phyloP scores from a whole-genome alignment of 2,797 vertebrate species.

The Leptodactylus fallax region DNA sequence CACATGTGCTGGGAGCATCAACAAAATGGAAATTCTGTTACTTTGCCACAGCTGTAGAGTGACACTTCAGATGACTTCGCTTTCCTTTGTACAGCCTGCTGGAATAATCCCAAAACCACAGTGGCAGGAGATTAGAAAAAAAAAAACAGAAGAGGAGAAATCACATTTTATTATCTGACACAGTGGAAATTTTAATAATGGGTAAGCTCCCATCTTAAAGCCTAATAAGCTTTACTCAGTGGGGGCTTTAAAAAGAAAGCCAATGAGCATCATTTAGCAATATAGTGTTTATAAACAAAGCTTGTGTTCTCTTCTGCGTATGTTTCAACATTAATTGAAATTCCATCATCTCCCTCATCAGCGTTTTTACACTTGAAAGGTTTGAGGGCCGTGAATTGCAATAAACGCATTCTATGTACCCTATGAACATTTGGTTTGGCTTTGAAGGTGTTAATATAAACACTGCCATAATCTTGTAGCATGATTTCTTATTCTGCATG shows the following conservation, averaged over 20 bases:
- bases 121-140: conserved; percentile 92
- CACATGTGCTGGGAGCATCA: conserved; percentile 86
- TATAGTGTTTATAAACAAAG: conserved; percentile 58
- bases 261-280: conserved; percentile 27
- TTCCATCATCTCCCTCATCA: conserved; percentile 41
- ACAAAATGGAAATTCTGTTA: conserved; percentile 82
- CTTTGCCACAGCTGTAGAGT: conserved; percentile 86
- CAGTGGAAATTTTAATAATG: conserved; percentile 79
- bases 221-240: conserved; percentile 67
- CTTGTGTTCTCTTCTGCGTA: conserved; percentile 61
- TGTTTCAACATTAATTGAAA: conserved; percentile 36
- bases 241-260: conserved; percentile 38
- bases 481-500: conserved; percentile 54
- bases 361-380: conserved; percentile 41
- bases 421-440: conserved; percentile 32
- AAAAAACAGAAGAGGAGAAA: conserved; percentile 70
- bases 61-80: conserved; percentile 90
- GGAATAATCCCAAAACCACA: conserved; percentile 90
- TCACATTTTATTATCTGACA: conserved; percentile 85
- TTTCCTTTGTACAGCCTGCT: conserved; percentile 88
- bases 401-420: neutral
- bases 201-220: conserved; percentile 68
- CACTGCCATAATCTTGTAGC: conserved; percentile 54
- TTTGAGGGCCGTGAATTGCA: neutral
- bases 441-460: conserved; percentile 56